Evolutionary conservation across 2,888 invertebrate species (phyloP).

Genomic region (Agonopterix heracliana): DNA sequence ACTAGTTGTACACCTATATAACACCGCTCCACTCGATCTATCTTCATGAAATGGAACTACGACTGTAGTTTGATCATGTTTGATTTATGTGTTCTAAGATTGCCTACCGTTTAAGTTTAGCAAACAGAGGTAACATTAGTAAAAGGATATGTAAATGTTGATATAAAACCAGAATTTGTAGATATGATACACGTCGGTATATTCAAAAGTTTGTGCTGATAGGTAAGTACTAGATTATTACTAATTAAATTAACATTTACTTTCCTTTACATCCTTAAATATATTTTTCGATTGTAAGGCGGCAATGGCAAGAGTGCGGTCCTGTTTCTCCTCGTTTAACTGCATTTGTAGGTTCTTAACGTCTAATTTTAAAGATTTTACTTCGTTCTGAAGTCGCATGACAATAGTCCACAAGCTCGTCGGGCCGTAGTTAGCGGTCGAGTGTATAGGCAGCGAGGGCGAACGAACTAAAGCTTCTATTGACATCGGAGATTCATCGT

Average conservation of each 20-base stretch:
- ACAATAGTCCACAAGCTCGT: constrained; percentile 87
- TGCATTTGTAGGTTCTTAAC: constrained; percentile 77
- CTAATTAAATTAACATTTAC: constrained; percentile 52
- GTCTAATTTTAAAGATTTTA: constrained; percentile 79
- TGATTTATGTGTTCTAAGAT: no score
- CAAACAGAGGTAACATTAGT: no score
- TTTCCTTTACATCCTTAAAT: constrained; percentile 64
- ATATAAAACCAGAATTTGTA: no score
- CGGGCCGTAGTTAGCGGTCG: constrained; percentile 44
- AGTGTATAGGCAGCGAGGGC: constrained; percentile 65
- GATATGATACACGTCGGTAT: no score
- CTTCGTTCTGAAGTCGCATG: constrained; percentile 84
- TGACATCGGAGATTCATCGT: constrained; percentile 54
- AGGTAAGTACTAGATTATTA: neutral
- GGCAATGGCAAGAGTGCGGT: constrained; percentile 64
- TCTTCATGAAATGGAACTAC: no score
- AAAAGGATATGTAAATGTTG: no score
- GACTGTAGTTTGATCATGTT: no score
- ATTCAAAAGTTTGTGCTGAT: no score
- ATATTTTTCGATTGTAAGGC: constrained; percentile 57
- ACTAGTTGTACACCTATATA: no score
- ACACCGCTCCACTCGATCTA: no score
- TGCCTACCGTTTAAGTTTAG: no score
- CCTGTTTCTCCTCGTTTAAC: constrained; percentile 81
- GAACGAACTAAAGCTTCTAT: constrained; percentile 66